These are phyloP conservation scores for Drosophila peninsularis DNA, from an alignment of 2,888 invertebrate genomes.

Conservation along the genomic window DNA sequence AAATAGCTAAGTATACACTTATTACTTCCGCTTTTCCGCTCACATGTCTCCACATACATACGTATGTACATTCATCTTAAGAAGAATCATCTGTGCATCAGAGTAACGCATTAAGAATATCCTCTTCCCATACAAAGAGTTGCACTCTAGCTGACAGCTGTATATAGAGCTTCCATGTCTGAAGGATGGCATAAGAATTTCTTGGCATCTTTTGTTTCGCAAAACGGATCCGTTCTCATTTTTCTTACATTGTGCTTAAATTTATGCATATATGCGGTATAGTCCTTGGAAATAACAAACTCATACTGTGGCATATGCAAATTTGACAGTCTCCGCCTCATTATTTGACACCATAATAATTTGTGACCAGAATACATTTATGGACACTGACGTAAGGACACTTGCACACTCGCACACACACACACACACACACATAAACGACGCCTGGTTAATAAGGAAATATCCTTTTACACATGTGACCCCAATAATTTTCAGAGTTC, in stretches of 20 bases:
- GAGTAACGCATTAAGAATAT: constrained; percentile 63
- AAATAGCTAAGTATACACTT: constrained; percentile 45
- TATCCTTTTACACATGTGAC: constrained; percentile 81
- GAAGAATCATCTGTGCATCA: constrained; percentile 28
- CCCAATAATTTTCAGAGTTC: constrained; percentile 78
- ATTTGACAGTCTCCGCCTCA: constrained; percentile 78
- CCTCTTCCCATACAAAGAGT: neutral
- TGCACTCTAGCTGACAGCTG: constrained; percentile 31
- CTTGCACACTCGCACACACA: neutral
- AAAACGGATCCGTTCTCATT: constrained; percentile 32
- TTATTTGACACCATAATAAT: constrained; percentile 78
- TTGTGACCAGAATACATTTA: constrained; percentile 53
- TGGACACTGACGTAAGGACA: constrained; percentile 11
- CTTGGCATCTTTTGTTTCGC: constrained; percentile 25
- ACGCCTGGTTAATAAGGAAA: constrained; percentile 75
- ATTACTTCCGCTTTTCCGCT: constrained; percentile 27
- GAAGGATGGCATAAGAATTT: constrained; percentile 10
- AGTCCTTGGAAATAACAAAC: constrained; percentile 61
- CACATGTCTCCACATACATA: neutral
- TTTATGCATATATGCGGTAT: constrained; percentile 62
- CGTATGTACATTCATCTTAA: neutral
- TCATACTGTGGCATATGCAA: constrained; percentile 66
- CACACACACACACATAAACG: constrained; percentile 3
- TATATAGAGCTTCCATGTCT: constrained; percentile 36
- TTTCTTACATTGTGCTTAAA: constrained; percentile 63